Percentiles rank a stretch among this genome's conserved stretches.
These are phyloP conservation scores for Pogonomyrmex californicus DNA, from an alignment of 1,140 invertebrate genomes.

Conservation along the genomic window DNA sequence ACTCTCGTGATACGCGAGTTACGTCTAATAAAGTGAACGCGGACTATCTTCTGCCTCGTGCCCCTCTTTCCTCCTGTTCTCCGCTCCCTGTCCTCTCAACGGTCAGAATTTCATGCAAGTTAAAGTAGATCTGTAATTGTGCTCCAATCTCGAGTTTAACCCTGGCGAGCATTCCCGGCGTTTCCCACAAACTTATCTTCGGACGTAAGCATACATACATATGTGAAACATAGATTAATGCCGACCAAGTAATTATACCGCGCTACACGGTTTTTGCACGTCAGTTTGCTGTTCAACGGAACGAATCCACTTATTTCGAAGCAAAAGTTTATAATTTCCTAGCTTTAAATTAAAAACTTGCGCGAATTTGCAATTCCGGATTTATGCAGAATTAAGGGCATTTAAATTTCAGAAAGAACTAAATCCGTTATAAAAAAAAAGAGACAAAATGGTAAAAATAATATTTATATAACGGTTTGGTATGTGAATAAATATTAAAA, in stretches of 20 bases:
- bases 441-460: too few relatives aligned
- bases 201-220: not conserved
- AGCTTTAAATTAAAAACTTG: not conserved
- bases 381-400: not conserved
- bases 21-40: slow-evolving; percentile 49
- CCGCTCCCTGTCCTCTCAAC: not conserved
- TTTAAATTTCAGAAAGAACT: not conserved
- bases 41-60: not conserved
- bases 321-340: not conserved
- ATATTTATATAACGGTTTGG: not conserved
- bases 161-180: not conserved
- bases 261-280: not conserved
- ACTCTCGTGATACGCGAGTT: slow-evolving; percentile 34
- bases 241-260: not conserved
- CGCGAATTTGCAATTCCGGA: too few relatives aligned
- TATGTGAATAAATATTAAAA: too few relatives aligned
- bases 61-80: not conserved
- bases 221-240: not conserved
- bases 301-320: not conserved
- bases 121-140: slow-evolving; percentile 51
- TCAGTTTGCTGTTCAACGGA: not conserved
- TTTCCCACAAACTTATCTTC: not conserved
- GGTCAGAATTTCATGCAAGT: slow-evolving; percentile 38
- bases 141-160: slow-evolving; percentile 9
- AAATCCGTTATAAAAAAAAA: too few relatives aligned